Percentiles rank a stretch among this genome's conserved stretches.
Evolutionary conservation across 2,797 vertebrate species (phyloP).

Genomic region (Leptodactylus fallax): DNA sequence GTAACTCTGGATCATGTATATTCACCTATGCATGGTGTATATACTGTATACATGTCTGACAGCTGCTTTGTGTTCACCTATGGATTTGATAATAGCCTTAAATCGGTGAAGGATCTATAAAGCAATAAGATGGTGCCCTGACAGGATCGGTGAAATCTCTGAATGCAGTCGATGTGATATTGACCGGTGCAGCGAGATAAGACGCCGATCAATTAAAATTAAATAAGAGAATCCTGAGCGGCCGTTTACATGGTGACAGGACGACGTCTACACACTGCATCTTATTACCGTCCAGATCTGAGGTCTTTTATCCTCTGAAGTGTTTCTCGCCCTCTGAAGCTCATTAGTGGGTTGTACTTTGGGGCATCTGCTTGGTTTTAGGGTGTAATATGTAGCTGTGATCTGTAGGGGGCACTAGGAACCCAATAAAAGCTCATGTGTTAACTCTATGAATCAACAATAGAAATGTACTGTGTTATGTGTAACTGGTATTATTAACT

Average conservation of each 20-base stretch:
- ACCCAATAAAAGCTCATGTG: too few relatives aligned
- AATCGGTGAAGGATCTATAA: not conserved
- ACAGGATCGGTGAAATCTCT: slow-evolving; percentile 3
- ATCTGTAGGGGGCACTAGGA: not conserved
- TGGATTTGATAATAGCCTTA: not conserved
- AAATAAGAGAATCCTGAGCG: slow-evolving; percentile 21
- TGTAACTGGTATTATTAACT: not conserved
- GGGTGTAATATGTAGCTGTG: not conserved
- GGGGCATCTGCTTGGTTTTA: too few relatives aligned
- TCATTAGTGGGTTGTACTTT: not conserved
- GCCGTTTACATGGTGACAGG: not conserved
- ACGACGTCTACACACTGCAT: not conserved
- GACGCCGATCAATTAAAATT: slow-evolving; percentile 38
- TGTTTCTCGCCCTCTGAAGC: not conserved
- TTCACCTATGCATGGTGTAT: too few relatives aligned
- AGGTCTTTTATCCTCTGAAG: too few relatives aligned
- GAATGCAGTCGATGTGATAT: slow-evolving; percentile 21
- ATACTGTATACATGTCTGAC: not conserved
- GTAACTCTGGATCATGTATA: too few relatives aligned
- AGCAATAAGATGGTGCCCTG: not conserved
- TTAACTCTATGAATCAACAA: not conserved
- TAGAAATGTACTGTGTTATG: not conserved
- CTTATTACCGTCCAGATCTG: not conserved
- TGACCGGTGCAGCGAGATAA: slow-evolving; percentile 38
- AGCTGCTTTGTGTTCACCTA: not conserved